These are phyloP conservation scores for Neoniphon sammara DNA, from an alignment of 2,797 vertebrate genomes.

Conservation along the genomic window DNA sequence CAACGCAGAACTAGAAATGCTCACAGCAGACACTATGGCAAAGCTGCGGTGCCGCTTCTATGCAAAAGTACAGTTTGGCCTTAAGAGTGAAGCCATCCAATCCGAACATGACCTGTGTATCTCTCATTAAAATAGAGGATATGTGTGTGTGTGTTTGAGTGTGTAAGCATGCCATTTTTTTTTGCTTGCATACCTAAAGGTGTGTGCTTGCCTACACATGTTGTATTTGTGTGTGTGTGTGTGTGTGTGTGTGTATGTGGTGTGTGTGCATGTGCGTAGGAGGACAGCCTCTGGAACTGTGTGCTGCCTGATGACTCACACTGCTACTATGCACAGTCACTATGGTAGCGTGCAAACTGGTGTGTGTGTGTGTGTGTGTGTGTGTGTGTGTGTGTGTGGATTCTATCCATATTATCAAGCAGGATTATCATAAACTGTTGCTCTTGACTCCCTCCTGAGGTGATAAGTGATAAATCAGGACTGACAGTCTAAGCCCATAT, in stretches of 20 bases:
- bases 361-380: background rate
- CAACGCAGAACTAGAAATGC: too few relatives aligned
- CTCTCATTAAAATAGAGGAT: too few relatives aligned
- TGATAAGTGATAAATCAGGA: background rate
- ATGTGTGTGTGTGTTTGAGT: background rate
- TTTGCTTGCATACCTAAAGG: background rate
- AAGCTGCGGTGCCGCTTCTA: too few relatives aligned
- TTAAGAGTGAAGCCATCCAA: too few relatives aligned
- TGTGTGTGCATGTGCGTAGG: background rate
- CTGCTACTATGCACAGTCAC: conserved; percentile 11
- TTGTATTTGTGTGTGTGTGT: background rate
- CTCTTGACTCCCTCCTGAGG: background rate
- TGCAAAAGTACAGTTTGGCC: too few relatives aligned
- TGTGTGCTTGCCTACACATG: background rate
- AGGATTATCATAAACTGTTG: background rate
- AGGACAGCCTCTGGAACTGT: background rate
- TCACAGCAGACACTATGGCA: too few relatives aligned
- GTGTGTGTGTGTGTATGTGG: background rate
- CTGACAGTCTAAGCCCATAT: background rate
- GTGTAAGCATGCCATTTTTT: background rate
- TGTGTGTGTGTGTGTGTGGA: background rate
- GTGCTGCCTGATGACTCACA: conserved; percentile 16
- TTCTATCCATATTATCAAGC: background rate
- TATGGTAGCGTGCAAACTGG: conserved; percentile 11
- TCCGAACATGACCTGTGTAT: too few relatives aligned